phyloP scores from a whole-genome alignment of 2,797 vertebrate genomes.

The Coreius guichenoti region DNA sequence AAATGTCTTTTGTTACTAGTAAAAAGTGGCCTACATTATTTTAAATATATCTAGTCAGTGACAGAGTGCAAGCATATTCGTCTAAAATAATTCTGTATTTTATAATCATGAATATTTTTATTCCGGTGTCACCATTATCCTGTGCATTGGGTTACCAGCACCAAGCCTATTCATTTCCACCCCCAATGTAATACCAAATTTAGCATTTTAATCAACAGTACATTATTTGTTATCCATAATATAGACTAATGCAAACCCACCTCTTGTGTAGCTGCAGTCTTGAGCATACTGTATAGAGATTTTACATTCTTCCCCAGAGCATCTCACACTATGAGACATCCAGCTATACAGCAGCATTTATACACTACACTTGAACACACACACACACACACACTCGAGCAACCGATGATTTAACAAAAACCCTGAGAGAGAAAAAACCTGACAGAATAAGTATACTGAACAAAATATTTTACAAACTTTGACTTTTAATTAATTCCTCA shows the following conservation, averaged over 20 bases:
- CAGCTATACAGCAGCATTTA: background rate
- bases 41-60: too few relatives aligned
- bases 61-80: too few relatives aligned
- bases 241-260: conserved; percentile 36
- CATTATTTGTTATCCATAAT: background rate
- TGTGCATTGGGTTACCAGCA: too few relatives aligned
- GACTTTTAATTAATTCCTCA: background rate
- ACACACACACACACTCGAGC: background rate
- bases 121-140: too few relatives aligned
- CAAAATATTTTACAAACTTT: background rate
- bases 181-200: too few relatives aligned
- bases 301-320: background rate
- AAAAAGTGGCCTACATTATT: too few relatives aligned
- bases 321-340: background rate
- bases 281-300: conserved; percentile 35
- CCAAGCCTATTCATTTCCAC: too few relatives aligned
- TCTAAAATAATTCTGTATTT: too few relatives aligned
- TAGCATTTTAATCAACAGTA: too few relatives aligned
- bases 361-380: background rate
- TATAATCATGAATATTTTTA: too few relatives aligned
- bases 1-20: too few relatives aligned
- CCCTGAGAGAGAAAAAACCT: background rate
- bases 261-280: conserved; percentile 24
- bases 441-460: background rate
- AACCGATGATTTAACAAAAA: background rate